Evolutionary conservation across 2,888 invertebrate species (phyloP).

Genomic region (Notodonta dromedarius): DNA sequence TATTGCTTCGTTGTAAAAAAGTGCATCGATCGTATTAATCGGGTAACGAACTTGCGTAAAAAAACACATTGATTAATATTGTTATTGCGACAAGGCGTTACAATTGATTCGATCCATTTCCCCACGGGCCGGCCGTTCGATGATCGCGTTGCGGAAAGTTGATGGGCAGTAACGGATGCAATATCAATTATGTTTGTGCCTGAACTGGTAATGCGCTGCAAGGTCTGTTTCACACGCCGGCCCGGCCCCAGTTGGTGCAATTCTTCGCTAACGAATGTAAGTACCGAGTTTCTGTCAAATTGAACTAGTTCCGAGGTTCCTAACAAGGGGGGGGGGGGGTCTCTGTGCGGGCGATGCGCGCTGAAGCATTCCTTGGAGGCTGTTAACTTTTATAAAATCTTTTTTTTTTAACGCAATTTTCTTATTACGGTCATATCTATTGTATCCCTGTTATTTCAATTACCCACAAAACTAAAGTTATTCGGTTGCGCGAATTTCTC

Average conservation of each 20-base stretch:
- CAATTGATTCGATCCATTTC: conserved; percentile 62
- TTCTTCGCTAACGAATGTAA: neutral
- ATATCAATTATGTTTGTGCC: neutral
- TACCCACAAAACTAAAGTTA: neutral
- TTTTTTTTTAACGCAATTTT: too few relatives aligned
- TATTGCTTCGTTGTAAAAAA: conserved; percentile 20
- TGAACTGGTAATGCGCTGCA: neutral
- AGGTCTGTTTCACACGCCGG: neutral
- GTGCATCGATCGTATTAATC: conserved; percentile 38
- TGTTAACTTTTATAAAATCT: too few relatives aligned
- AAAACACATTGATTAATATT: conserved; percentile 39
- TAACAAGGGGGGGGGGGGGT: too few relatives aligned
- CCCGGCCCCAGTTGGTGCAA: neutral
- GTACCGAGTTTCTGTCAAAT: neutral
- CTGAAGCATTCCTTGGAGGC: too few relatives aligned
- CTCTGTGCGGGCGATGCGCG: too few relatives aligned
- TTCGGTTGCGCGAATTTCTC: conserved; percentile 6
- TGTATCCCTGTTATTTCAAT: neutral
- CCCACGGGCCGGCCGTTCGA: conserved; percentile 37
- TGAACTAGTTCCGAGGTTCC: too few relatives aligned
- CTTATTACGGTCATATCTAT: neutral
- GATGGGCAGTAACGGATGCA: conserved; percentile 1
- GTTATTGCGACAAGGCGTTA: conserved; percentile 43
- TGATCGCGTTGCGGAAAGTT: conserved; percentile 6
- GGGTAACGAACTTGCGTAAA: conserved; percentile 42